A percentile compares a stretch with the other conserved stretches of the same genome.
phyloP scores from a whole-genome alignment of 2,113 vertebrate species.

The Ameiurus melas region DNA sequence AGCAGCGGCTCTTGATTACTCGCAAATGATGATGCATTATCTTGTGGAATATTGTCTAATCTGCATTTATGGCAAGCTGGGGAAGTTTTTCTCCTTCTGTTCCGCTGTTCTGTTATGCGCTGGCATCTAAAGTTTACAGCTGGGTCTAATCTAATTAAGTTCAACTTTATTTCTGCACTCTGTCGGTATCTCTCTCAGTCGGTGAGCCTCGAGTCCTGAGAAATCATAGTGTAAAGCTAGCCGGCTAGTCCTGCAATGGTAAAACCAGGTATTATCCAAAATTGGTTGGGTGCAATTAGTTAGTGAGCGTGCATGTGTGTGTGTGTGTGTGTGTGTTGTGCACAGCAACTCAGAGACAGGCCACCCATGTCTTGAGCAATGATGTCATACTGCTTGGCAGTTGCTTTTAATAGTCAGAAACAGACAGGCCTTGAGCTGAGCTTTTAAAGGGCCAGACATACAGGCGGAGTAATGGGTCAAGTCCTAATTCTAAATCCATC shows the following conservation, averaged over 20 bases:
- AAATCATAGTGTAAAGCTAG: conserved; percentile 4
- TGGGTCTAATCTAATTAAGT: conserved; percentile 17
- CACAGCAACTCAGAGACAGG: conserved; percentile 35
- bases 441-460: conserved; percentile 72
- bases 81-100: neutral
- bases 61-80: neutral
- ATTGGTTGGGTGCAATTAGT: conserved; percentile 19
- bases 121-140: neutral
- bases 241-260: conserved; percentile 14
- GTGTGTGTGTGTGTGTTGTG: conserved; percentile 19
- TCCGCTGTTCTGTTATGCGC: too few species aligned
- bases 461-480: conserved; percentile 27
- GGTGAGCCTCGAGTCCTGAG: neutral
- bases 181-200: neutral
- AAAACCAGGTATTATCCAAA: conserved; percentile 32
- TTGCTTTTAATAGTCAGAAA: conserved; percentile 79
- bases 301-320: neutral
- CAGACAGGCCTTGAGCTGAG: conserved; percentile 59
- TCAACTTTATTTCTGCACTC: neutral
- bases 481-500: too few species aligned
- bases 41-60: conserved; percentile 24
- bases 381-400: conserved; percentile 73
- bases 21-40: conserved; percentile 18
- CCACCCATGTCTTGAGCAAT: conserved; percentile 61
- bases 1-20: neutral